Evolutionary conservation across 2,888 invertebrate genomes (phyloP), one percentile per base, ranked within the genome.

Genomic region (Adelognathus sp.): DNA sequence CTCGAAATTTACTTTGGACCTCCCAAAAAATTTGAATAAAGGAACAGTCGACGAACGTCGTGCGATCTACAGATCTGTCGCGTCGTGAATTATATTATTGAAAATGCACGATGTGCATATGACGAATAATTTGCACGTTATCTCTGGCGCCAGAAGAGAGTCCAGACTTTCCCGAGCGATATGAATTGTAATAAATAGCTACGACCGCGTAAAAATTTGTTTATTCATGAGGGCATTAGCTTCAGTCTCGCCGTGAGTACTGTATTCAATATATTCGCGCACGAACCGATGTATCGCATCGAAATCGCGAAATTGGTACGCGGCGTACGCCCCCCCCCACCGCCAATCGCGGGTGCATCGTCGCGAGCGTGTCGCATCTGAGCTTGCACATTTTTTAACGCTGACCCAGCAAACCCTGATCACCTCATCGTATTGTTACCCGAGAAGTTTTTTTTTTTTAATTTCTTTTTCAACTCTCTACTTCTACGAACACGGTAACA

Each of bases 341-440:
- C 27, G 9, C 29, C 5, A 36, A 33, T 11, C 33, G 27, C 3
- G 11, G 6, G n/a, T 33, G 44, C 46, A 18, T 44, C 24, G 16
- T 11, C 29, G 29, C 16, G 29, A 50, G 21, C 16, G 14, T 16
- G 11, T 21, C 21, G 39, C 5, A 54, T 64, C 14, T 29, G 63
- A 46, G 29, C 27, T 54, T 21, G 58, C 64, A 58, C 63, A 36
- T 76, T 70, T 64, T 69, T 60, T 50, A 54, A 64, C 31, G 76
- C 76, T 76, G 76, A 76, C 63, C 64, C 39, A 39, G 70, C 76
- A 64, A n/a, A 54, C 39, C 52, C 39, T 9, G 9, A 14, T 71
- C 70, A 64, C 76, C 64, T 64, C 70, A 63, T 63, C 52, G 46
- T 46, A n/a, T 56, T 18, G 69, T 39, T 44, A 69, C 54, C 56